Conservation (phyloP, 2,797 vertebrate species). For the Sebastes baramenuke region DNA sequence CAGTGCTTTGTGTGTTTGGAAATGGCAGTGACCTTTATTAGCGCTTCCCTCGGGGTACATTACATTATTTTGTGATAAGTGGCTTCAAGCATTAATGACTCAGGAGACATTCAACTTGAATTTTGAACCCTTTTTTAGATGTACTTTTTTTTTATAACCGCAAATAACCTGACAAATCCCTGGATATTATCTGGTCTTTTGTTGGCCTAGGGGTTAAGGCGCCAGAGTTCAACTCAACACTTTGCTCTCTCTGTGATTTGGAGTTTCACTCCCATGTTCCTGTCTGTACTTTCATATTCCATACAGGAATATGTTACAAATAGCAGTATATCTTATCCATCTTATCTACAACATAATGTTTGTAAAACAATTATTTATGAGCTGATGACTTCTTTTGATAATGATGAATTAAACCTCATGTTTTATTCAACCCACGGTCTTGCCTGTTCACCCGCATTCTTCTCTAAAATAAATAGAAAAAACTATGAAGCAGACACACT, state of each 20-base stretch:
- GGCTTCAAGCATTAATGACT: conserved; percentile 18
- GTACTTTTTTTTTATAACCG: not conserved
- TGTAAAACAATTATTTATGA: not conserved
- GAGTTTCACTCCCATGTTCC: not conserved
- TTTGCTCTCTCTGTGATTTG: not conserved
- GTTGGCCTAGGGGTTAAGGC: not conserved
- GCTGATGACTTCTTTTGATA: not conserved
- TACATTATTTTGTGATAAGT: not conserved
- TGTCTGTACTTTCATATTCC: not conserved
- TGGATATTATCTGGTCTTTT: not conserved
- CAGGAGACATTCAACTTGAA: not conserved
- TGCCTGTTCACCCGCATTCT: not conserved
- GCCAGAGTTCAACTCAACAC: not conserved
- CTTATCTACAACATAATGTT: not conserved
- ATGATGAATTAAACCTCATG: not conserved
- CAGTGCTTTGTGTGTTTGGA: conserved; percentile 2
- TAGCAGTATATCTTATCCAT: not conserved
- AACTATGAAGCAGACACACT: not conserved
- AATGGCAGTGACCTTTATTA: conserved; percentile 15
- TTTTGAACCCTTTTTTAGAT: not conserved
- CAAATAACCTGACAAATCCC: not conserved
- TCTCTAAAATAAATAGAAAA: not conserved
- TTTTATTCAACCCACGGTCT: not conserved
- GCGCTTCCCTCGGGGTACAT: not conserved
- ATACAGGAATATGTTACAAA: not conserved